Conservation (phyloP, 1,140 invertebrate genomes). For the Bombus difficillimus region DNA sequence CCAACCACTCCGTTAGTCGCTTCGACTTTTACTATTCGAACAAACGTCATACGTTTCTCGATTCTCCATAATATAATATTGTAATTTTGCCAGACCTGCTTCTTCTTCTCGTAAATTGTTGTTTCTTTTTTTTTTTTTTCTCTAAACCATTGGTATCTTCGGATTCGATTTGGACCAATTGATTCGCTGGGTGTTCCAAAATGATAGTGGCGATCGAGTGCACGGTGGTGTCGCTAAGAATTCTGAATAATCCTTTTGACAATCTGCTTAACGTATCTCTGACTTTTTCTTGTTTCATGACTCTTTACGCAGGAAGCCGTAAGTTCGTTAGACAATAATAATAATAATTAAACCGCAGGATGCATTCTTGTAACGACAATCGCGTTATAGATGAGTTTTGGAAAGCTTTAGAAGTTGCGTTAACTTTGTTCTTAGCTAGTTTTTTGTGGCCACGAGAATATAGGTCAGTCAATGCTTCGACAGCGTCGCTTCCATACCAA, state of each 20-base stretch:
- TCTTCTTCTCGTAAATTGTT: slow-evolving; percentile 11
- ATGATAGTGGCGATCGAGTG: slow-evolving; percentile 55
- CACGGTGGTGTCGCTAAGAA: slow-evolving; percentile 61
- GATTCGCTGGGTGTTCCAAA: not conserved
- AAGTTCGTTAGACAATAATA: slow-evolving; percentile 82
- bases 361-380: slow-evolving; percentile 50
- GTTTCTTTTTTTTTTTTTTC: not conserved
- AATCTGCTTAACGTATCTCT: slow-evolving; percentile 65
- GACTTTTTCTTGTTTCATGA: slow-evolving; percentile 74
- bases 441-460: slow-evolving; percentile 54
- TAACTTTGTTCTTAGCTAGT: slow-evolving; percentile 52
- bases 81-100: slow-evolving; percentile 29
- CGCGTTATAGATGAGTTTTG: slow-evolving; percentile 84
- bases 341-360: slow-evolving; percentile 48
- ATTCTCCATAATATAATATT: slow-evolving; percentile 1
- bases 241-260: slow-evolving; percentile 36
- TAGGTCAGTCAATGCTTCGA: slow-evolving; percentile 58
- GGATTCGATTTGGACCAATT: not conserved
- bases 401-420: slow-evolving; percentile 63
- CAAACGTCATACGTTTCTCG: slow-evolving; percentile 19
- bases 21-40: not conserved
- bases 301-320: slow-evolving; percentile 86
- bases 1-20: slow-evolving; percentile 29
- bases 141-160: not conserved
- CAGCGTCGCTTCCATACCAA: slow-evolving; percentile 58